Conservation (phyloP, 1,140 invertebrate species). For the Musca domestica region DNA sequence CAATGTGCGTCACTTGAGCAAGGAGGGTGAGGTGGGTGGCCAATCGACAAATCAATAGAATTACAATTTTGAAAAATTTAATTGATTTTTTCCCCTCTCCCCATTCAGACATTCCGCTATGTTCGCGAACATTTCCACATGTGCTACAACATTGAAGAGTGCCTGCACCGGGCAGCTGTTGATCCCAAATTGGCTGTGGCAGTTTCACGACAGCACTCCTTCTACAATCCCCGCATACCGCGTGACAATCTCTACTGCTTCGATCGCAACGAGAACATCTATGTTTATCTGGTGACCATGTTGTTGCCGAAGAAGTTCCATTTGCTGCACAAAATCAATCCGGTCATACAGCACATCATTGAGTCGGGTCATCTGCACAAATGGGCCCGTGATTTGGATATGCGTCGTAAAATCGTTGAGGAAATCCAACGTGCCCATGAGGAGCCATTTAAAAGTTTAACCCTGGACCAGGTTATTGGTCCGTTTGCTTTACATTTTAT, state of each 20-base stretch:
- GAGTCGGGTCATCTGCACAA: conserved; percentile 52
- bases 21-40: conserved; percentile 39
- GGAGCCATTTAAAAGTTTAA: conserved; percentile 39
- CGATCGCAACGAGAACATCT: conserved; percentile 43
- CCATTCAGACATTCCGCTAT: conserved; percentile 42
- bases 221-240: conserved; percentile 44
- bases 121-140: conserved; percentile 47
- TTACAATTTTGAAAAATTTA: background rate
- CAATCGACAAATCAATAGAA: background rate
- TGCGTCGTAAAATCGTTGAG: conserved; percentile 42
- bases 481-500: conserved; percentile 35
- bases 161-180: conserved; percentile 38
- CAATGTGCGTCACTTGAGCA: conserved; percentile 43
- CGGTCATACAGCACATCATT: conserved; percentile 45
- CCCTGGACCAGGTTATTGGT: conserved; percentile 36
- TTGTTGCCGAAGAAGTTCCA: conserved; percentile 48
- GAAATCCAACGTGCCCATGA: conserved; percentile 36
- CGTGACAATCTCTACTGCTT: conserved; percentile 42
- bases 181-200: conserved; percentile 42
- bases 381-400: conserved; percentile 46
- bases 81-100: background rate
- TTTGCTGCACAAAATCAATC: conserved; percentile 45
- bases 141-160: conserved; percentile 48
- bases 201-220: conserved; percentile 45
- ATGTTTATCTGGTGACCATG: conserved; percentile 46